A percentile compares a stretch with the other conserved stretches of the same genome.
phyloP scores from a whole-genome alignment of 2,797 vertebrate genomes.

The Spondyliosoma cantharus region DNA sequence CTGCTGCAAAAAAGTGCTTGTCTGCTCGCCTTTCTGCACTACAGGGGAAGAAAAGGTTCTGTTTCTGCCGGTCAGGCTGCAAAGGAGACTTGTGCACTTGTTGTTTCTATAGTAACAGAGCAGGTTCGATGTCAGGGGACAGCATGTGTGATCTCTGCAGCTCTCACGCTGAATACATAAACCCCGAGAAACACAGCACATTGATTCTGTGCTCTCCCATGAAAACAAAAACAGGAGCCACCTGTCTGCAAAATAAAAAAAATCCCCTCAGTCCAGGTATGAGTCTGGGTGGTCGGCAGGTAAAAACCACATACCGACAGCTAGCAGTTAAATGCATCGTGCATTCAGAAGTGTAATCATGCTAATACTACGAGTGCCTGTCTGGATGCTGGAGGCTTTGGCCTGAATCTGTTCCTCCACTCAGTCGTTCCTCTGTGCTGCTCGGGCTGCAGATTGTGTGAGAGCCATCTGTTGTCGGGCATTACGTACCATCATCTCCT shows the following conservation, averaged over 20 bases:
- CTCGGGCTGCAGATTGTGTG: constrained; percentile 44
- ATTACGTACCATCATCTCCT: constrained; percentile 31
- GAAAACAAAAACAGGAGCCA: constrained; percentile 28
- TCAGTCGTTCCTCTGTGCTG: constrained; percentile 36
- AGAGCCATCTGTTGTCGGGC: constrained; percentile 65
- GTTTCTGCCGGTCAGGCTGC: neutral
- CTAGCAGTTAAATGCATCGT: constrained; percentile 37
- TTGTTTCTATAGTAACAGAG: constrained; percentile 53
- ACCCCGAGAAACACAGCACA: constrained; percentile 25
- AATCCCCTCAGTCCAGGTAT: constrained; percentile 23
- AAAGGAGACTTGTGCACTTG: constrained; percentile 13
- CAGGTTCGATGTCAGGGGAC: constrained; percentile 21
- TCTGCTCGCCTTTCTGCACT: neutral
- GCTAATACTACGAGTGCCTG: constrained; percentile 29
- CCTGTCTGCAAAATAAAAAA: constrained; percentile 39
- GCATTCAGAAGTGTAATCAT: constrained; percentile 36
- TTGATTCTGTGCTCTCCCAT: constrained; percentile 27
- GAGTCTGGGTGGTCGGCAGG: constrained; percentile 10
- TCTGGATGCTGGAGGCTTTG: constrained; percentile 32
- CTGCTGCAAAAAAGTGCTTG: neutral
- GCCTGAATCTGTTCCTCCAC: constrained; percentile 39
- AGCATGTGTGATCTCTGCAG: constrained; percentile 33
- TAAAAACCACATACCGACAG: constrained; percentile 22
- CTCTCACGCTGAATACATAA: constrained; percentile 36
- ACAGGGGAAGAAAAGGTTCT: constrained; percentile 22